Conservation (phyloP, 2,797 vertebrate genomes). For the Silurus lanzhouensis region DNA sequence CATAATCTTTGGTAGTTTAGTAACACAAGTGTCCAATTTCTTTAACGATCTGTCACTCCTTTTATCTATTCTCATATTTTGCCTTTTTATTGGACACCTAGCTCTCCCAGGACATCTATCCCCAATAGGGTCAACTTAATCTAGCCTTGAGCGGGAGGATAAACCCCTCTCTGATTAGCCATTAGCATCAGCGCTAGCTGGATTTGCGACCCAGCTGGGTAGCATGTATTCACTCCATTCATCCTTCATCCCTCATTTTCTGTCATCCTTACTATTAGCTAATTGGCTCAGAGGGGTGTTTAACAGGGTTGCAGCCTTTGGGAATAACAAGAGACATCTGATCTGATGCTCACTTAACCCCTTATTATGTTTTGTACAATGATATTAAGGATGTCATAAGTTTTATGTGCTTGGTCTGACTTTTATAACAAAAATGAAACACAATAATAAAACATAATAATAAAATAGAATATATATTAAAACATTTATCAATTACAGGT, state of each 20-base stretch:
- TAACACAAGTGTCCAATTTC: neutral
- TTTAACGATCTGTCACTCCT: constrained; percentile 63
- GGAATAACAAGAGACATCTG: constrained; percentile 79
- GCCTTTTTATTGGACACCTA: constrained; percentile 56
- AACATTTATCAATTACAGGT: neutral
- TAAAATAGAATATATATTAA: too few relatives aligned
- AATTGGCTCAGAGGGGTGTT: constrained; percentile 79
- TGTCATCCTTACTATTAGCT: constrained; percentile 57
- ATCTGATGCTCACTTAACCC: constrained; percentile 76
- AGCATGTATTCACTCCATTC: constrained; percentile 67
- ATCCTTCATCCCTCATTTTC: constrained; percentile 47
- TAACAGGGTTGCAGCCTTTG: constrained; percentile 64
- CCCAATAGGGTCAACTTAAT: constrained; percentile 65
- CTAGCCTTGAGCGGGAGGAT: constrained; percentile 68
- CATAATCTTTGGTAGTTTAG: neutral
- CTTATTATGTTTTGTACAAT: constrained; percentile 18
- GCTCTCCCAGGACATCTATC: constrained; percentile 67
- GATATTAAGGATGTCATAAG: neutral
- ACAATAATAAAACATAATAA: neutral
- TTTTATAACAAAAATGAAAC: neutral
- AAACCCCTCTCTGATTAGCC: constrained; percentile 75
- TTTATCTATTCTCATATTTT: constrained; percentile 68
- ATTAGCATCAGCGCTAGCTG: constrained; percentile 70
- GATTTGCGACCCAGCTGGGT: constrained; percentile 62
- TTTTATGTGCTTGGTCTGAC: neutral